Conservation (phyloP, 1,140 invertebrate genomes). For the Drosophila triauraria region DNA sequence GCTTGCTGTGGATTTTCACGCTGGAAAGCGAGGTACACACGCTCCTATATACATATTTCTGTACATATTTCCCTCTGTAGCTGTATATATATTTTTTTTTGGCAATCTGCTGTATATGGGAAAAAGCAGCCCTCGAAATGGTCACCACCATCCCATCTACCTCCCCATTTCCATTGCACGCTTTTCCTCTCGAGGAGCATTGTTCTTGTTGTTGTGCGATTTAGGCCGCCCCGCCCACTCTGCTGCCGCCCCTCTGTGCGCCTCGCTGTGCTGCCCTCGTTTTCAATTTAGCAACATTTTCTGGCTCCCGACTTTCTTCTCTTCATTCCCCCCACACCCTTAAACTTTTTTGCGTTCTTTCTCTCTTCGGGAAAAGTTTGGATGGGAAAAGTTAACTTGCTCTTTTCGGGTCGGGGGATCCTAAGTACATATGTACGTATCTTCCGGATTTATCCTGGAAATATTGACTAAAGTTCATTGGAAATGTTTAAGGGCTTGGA, state of each 20-base stretch:
- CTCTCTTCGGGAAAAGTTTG: conserved; percentile 16
- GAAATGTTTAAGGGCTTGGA: not conserved
- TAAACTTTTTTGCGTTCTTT: not conserved
- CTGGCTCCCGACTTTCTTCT: conserved; percentile 12
- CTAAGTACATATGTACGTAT: not conserved
- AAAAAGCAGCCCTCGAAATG: conserved; percentile 42
- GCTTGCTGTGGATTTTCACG: conserved; percentile 15
- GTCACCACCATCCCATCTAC: conserved; percentile 18
- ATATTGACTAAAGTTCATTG: not conserved
- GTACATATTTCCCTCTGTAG: conserved; percentile 32
- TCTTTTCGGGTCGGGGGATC: conserved; percentile 16
- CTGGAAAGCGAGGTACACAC: conserved; percentile 45
- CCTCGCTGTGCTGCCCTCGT: conserved; percentile 43
- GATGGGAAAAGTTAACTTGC: conserved; percentile 14
- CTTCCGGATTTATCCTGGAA: not conserved
- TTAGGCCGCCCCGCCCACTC: conserved; percentile 35
- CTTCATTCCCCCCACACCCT: too few species aligned
- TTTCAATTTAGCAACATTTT: conserved; percentile 29
- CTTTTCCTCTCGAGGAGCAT: conserved; percentile 17
- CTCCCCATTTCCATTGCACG: conserved; percentile 16
- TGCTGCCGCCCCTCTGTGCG: conserved; percentile 7
- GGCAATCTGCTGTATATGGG: conserved; percentile 36
- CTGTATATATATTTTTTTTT: conserved; percentile 15
- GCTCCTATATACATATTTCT: conserved; percentile 14
- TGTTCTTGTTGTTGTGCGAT: conserved; percentile 34